phyloP scores from a whole-genome alignment of 2,888 invertebrate genomes.

The Caenorhabditis afra region DNA sequence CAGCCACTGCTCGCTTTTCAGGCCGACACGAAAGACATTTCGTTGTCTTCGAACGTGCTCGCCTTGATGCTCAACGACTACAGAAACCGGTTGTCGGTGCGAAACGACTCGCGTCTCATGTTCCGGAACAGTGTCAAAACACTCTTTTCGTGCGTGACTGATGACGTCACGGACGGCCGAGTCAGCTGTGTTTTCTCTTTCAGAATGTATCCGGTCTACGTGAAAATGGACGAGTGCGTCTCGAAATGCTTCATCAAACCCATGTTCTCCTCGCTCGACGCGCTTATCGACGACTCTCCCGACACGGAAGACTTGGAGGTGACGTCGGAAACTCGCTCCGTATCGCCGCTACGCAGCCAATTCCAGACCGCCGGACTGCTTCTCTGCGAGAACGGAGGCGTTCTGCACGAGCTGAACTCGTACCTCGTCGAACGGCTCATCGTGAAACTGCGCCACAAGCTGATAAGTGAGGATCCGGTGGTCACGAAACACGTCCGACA shows the following conservation, averaged over 20 bases:
- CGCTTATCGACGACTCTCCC: slow-evolving; percentile 67
- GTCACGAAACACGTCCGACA: slow-evolving; percentile 62
- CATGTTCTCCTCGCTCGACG: slow-evolving; percentile 66
- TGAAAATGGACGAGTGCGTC: slow-evolving; percentile 67
- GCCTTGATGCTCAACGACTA: slow-evolving; percentile 69
- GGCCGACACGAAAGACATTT: slow-evolving; percentile 64
- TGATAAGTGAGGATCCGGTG: slow-evolving; percentile 60
- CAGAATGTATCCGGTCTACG: slow-evolving; percentile 70
- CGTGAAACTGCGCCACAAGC: slow-evolving; percentile 60
- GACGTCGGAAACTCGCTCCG: not conserved
- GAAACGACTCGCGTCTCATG: slow-evolving; percentile 65
- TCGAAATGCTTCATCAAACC: slow-evolving; percentile 69
- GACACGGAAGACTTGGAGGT: slow-evolving; percentile 68
- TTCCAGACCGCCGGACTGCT: slow-evolving; percentile 63
- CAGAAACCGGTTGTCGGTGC: slow-evolving; percentile 67
- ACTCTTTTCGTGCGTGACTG: slow-evolving; percentile 60
- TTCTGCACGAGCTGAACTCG: slow-evolving; percentile 61
- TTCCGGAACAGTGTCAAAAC: slow-evolving; percentile 69
- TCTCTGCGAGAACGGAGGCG: slow-evolving; percentile 57
- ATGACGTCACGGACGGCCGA: not conserved
- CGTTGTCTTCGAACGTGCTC: slow-evolving; percentile 64
- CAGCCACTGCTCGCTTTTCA: slow-evolving; percentile 9
- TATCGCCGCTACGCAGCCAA: not conserved
- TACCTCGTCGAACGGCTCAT: slow-evolving; percentile 65
- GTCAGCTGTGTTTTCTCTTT: slow-evolving; percentile 14